Percentiles rank a stretch among this genome's conserved stretches.
Evolutionary conservation across 2,888 invertebrate genomes (phyloP).

Genomic region (Octonoba sinensis): DNA sequence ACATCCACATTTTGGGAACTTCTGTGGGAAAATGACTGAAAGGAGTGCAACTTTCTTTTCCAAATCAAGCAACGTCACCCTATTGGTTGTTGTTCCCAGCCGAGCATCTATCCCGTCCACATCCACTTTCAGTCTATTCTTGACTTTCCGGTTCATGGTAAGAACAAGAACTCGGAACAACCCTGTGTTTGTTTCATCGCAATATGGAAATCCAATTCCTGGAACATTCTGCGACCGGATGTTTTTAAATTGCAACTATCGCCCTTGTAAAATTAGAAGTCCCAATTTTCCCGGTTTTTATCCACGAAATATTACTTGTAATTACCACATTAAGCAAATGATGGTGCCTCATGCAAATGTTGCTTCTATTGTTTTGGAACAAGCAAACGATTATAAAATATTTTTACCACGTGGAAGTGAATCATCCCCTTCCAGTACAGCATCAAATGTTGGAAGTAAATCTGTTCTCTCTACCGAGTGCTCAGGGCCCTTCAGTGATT

Average conservation of each 20-base stretch:
- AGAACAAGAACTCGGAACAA: not conserved
- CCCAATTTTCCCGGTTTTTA: conserved; percentile 72
- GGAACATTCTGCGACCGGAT: conserved; percentile 55
- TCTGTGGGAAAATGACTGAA: conserved; percentile 53
- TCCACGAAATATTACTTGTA: conserved; percentile 88
- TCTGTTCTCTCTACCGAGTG: conserved; percentile 64
- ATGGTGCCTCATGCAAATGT: conserved; percentile 75
- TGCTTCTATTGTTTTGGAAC: conserved; percentile 81
- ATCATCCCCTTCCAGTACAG: conserved; percentile 29
- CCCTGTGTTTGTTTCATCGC: not conserved
- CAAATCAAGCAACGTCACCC: conserved; percentile 83
- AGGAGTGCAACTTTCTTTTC: conserved; percentile 56
- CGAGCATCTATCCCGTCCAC: conserved; percentile 78
- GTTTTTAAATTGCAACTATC: conserved; percentile 43
- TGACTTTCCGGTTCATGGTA: conserved; percentile 73
- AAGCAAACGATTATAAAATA: conserved; percentile 82
- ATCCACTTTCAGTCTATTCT: conserved; percentile 76
- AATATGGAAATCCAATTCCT: conserved; percentile 41
- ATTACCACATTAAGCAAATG: conserved; percentile 84
- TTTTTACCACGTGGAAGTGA: conserved; percentile 75
- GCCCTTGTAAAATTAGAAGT: conserved; percentile 30
- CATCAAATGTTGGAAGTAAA: conserved; percentile 38
- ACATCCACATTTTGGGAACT: conserved; percentile 41
- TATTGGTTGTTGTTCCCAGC: conserved; percentile 76
- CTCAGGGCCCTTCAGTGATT: conserved; percentile 47